These are phyloP conservation scores for Cantharis rufa DNA, from an alignment of 2,888 invertebrate species.

Conservation along the genomic window DNA sequence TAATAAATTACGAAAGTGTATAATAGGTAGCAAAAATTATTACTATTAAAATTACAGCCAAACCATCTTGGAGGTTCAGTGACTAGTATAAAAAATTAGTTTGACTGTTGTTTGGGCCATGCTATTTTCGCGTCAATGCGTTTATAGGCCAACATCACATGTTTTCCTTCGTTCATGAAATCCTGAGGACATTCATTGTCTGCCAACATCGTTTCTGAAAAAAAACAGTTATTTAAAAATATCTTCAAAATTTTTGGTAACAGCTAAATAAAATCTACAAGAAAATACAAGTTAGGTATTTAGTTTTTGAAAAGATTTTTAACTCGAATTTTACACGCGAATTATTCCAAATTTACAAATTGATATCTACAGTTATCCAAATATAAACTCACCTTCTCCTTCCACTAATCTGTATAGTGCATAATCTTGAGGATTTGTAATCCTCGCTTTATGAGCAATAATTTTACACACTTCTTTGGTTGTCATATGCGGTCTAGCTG, in stretches of 20 bases:
- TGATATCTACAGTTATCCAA: too few relatives aligned
- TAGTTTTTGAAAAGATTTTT: too few relatives aligned
- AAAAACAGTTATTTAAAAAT: too few relatives aligned
- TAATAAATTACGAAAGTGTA: slow-evolving; percentile 26
- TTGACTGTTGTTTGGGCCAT: slow-evolving; percentile 75
- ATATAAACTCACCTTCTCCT: slow-evolving; percentile 83
- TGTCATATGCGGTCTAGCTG: slow-evolving; percentile 91
- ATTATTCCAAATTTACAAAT: too few relatives aligned
- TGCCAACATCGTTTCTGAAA: slow-evolving; percentile 83
- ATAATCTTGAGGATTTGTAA: slow-evolving; percentile 96
- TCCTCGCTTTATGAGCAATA: slow-evolving; percentile 92
- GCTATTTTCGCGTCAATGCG: slow-evolving; percentile 95
- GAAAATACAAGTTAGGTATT: too few relatives aligned
- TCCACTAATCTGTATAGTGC: slow-evolving; percentile 88
- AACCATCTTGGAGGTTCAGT: slow-evolving; percentile 34
- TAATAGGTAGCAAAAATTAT: slow-evolving; percentile 29
- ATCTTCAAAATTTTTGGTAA: too few relatives aligned
- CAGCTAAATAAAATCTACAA: too few relatives aligned
- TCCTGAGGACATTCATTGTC: slow-evolving; percentile 92
- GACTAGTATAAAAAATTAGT: slow-evolving; percentile 41
- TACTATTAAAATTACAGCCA: slow-evolving; percentile 33
- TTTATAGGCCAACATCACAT: slow-evolving; percentile 93
- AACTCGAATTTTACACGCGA: too few relatives aligned
- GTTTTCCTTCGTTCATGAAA: slow-evolving; percentile 76
- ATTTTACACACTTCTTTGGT: slow-evolving; percentile 92